Evolutionary conservation across 2,888 invertebrate species (phyloP), one percentile per base, ranked within the genome.

Genomic region (Halictus ligatus): DNA sequence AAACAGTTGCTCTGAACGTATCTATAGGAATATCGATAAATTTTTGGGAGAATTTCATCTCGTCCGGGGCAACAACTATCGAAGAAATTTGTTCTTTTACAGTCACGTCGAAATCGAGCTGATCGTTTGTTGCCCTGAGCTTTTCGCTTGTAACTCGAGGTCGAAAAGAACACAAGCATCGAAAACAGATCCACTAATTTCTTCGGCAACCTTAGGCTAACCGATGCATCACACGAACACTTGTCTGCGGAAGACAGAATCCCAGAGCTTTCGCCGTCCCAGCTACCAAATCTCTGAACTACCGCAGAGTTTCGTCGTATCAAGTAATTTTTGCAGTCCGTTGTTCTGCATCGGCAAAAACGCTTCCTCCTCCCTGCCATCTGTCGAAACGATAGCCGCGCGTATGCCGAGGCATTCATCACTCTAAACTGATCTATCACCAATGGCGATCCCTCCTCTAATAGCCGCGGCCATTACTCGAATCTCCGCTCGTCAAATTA

Each of bases 401-500:
- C 73, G 29, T 76, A 46, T 48, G 18, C 35, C 43, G 46, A 5
- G 48, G 15, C 35, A 77, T 77, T 67, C 67, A 48, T 77, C 67
- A 15, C 67, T 50, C n/a, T 35, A 77, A 67, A 77, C 67, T 64
- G 46, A 46, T 82, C 74, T 35, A 60, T 54, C 81, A 48, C 29
- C 54, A 40, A 69, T 79, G 74, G 43, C 54, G 46, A 40, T 29
- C 48, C 67, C 50, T 43, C 50, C 46, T 58, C 29, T 40, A 21
- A 50, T 21, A 73, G 15, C 54, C 54, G 35, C 43, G 25, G 48
- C 75, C 43, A 46, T 48, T 54, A 75, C 54, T 43, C 29, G 54
- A 50, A 48, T 40, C 81, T 69, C 29, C 35, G 64, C 50, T 25
- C 54, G 46, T 81, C 77, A 64, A 81, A 81, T 74, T 77, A 84